Base-by-base conservation (phyloP, 2,888 invertebrate genomes). In the Diaprepes abbreviatus region DNA sequence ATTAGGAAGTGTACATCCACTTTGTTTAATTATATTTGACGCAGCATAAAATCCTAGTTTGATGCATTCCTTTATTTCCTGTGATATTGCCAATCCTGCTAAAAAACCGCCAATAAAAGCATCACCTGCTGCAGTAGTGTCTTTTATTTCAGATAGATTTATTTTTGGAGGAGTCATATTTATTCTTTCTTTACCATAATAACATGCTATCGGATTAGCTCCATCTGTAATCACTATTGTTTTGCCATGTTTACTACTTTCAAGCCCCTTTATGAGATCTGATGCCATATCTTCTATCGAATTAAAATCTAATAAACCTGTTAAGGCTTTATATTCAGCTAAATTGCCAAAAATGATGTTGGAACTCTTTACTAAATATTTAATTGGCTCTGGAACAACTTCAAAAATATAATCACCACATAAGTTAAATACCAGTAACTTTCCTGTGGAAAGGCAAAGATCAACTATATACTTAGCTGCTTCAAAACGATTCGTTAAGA, bases 191-290 rank as follows among this genome's bases (percentile, higher is more conserved):
- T 77, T 74, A 6, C 79, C 64, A 66, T 77, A 75, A 7, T 80
- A 77, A 70, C 90, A 86, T 48, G 87, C 79, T 0, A 90, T 87
- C 17, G 87, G 85, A 12, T 87, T 81, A 0, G 84, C 81, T 7
- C 90, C 91, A 76, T 91, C 87, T 4, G 92, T 92, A 65, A 92
- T 85, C 1, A 91, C 84, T 17, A 91, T 85, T 3, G 88, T 85
- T 73, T 89, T 86, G 16, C 83, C 78, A 58, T 79, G 79, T 54
- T 64, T 62, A 52, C 54, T 71, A 9, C 50, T 31, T 58, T 57
- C 54, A 35, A 21, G 58, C 14, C 64, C 54, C 48, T 64, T 50
- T n/a, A 74, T 38, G 14, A 77, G 60, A 35, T 50, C 17, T 6
- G 66, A 43, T 19, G 70, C 60, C 36, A 77, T 52, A 19, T 71